Base-by-base conservation (phyloP, 1,140 invertebrate genomes). In the Tyrophagus putrescentiae region DNA sequence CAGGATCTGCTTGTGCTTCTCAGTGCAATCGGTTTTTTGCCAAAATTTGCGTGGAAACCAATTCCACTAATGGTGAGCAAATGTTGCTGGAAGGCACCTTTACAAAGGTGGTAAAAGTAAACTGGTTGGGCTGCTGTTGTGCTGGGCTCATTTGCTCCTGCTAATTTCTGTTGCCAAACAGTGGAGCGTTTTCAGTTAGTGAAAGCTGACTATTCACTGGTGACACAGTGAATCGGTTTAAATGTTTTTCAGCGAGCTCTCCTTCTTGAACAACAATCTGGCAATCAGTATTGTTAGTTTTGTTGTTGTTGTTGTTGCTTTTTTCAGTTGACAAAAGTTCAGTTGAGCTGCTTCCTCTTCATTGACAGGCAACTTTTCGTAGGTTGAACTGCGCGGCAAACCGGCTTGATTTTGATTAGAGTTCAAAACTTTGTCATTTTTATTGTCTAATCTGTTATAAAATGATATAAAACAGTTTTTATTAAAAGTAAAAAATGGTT, bases 91-190 rank as follows among this genome's bases (percentile, higher is more conserved):
- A 31, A 34, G 25, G 41, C 25, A 23, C 3, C 27, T 54, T 54
- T 3, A 54, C 52, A 33, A 54, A 54, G n/a, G 52, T 54, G 7
- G 25, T 54, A 23, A 54, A 54, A 23, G 52, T 54, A 54, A 54
- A 54, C 9, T 28, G n/a, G 3, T 54, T 28, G n/a, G n/a, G 27
- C 27, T 25, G 7, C 31, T 48, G 7, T 48, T 21, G 7, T 21
- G 31, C 23, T 48, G 7, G 7, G 23, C 7, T 39, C 21, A 39
- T 21, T 39, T 13, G 13, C 21, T 13, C 21, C 36, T 13, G 21
- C 45, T 25, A 25, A 7, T 6, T 7, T 48, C 31, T 21, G 7
- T 48, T 21, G 7, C n/a, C n/a, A n/a, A n/a, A n/a, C n/a, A n/a
- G n/a, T n/a, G n/a, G n/a, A n/a, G n/a, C n/a, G n/a, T n/a, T n/a